Evolutionary conservation across 1,140 invertebrate species (phyloP).

Genomic region (Caerostris extrusa): DNA sequence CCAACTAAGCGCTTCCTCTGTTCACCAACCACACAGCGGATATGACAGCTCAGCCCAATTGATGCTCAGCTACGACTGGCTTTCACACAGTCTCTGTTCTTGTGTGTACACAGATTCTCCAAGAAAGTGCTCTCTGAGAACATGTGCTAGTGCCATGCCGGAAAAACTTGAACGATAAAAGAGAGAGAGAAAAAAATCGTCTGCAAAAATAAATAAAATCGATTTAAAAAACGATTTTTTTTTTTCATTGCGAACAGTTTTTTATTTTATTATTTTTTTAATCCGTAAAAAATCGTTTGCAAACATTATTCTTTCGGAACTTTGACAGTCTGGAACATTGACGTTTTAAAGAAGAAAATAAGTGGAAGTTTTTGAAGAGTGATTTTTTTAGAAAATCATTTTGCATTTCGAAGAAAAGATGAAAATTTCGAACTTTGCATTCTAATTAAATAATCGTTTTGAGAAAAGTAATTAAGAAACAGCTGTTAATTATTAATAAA

Average conservation of each 20-base stretch:
- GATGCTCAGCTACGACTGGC: conserved; percentile 67
- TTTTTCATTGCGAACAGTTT: neutral
- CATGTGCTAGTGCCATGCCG: conserved; percentile 3
- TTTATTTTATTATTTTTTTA: neutral
- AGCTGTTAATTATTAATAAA: no score
- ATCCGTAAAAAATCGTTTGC: neutral
- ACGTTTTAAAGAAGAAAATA: neutral
- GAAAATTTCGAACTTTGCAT: neutral
- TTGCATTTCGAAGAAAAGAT: neutral
- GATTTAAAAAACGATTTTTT: neutral
- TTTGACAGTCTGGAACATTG: neutral
- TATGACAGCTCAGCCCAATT: conserved; percentile 76
- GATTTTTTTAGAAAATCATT: no score
- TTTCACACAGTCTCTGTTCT: conserved; percentile 66
- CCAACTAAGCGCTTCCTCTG: conserved; percentile 76
- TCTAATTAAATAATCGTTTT: no score
- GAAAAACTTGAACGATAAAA: neutral
- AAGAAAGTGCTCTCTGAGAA: neutral
- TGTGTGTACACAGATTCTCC: no score
- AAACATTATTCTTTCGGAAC: neutral
- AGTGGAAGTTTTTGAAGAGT: neutral
- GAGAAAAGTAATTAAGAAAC: no score
- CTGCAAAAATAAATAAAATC: neutral
- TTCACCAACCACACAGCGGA: conserved; percentile 75
- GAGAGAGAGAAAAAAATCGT: neutral